These are phyloP conservation scores for Pseudomyrmex dendroicus DNA, from an alignment of 1,140 invertebrate genomes.

Conservation along the genomic window DNA sequence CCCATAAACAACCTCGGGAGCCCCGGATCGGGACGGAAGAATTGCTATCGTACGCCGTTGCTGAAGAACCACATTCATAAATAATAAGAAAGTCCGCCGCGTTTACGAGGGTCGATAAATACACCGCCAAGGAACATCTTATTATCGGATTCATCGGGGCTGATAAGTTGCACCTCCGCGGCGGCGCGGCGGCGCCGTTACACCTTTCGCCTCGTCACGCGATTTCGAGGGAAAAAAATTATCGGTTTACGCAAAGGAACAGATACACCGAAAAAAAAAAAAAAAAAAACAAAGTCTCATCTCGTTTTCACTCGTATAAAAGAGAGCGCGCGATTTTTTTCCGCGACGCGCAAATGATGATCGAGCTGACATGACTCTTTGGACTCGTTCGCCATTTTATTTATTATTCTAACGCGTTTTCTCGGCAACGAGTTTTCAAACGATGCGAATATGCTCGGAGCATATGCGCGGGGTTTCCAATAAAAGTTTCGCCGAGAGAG, in stretches of 20 bases:
- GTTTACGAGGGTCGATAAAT: slow-evolving; percentile 35
- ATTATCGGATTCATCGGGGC: slow-evolving; percentile 22
- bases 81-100: slow-evolving; percentile 42
- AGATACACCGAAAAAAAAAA: not conserved
- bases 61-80: slow-evolving; percentile 33
- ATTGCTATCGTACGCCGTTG: slow-evolving; percentile 18
- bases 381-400: slow-evolving; percentile 10
- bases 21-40: not conserved
- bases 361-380: slow-evolving; percentile 13
- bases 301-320: not conserved
- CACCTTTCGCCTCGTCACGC: slow-evolving; percentile 9
- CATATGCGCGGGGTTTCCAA: not conserved
- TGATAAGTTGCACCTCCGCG: not conserved
- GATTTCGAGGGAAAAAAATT: not conserved
- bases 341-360: slow-evolving; percentile 4
- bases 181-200: no score
- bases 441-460: not conserved
- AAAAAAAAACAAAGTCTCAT: not conserved
- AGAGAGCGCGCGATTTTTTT: not conserved
- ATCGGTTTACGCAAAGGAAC: not conserved
- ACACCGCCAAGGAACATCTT: slow-evolving; percentile 8
- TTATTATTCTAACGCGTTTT: slow-evolving; percentile 13
- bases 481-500: slow-evolving; percentile 42
- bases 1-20: slow-evolving; percentile 40
- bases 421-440: slow-evolving; percentile 34